Conservation (phyloP, 2,797 vertebrate genomes). For the Trachops cirrhosus region DNA sequence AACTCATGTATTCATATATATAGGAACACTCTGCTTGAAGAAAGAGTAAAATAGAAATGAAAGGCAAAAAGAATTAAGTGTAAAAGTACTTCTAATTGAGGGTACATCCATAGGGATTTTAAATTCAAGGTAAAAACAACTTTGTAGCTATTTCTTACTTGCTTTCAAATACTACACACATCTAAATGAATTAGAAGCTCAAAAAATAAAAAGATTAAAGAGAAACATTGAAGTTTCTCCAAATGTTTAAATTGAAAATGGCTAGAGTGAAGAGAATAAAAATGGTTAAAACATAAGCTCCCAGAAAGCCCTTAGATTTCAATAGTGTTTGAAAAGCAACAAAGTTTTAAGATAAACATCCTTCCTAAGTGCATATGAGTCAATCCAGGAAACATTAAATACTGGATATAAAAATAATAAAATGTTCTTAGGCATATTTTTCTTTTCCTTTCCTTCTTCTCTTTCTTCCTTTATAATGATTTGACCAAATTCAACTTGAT, state of each 20-base stretch:
- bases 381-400: conserved; percentile 7
- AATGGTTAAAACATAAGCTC: conserved; percentile 24
- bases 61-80: conserved; percentile 31
- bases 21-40: conserved; percentile 45
- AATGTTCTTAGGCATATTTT: not conserved
- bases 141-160: conserved; percentile 23
- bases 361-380: not conserved
- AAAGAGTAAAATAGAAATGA: conserved; percentile 42
- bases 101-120: conserved; percentile 13
- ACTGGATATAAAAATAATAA: conserved; percentile 9
- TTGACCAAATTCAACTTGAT: not conserved
- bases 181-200: conserved; percentile 38
- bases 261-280: conserved; percentile 19
- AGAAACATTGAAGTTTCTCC: conserved; percentile 26
- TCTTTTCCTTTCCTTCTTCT: not conserved
- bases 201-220: conserved; percentile 36
- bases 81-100: conserved; percentile 41
- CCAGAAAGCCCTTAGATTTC: not conserved
- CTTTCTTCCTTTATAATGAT: not conserved
- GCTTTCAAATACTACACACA: not conserved
- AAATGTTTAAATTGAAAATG: conserved; percentile 39
- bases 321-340: not conserved
- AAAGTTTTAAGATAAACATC: conserved; percentile 10
- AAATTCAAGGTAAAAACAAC: conserved; percentile 43
- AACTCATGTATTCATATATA: conserved; percentile 52